A percentile compares a stretch with the other conserved stretches of the same genome.
phyloP scores from a whole-genome alignment of 2,888 invertebrate species.

The Zaprionus lineosus region DNA sequence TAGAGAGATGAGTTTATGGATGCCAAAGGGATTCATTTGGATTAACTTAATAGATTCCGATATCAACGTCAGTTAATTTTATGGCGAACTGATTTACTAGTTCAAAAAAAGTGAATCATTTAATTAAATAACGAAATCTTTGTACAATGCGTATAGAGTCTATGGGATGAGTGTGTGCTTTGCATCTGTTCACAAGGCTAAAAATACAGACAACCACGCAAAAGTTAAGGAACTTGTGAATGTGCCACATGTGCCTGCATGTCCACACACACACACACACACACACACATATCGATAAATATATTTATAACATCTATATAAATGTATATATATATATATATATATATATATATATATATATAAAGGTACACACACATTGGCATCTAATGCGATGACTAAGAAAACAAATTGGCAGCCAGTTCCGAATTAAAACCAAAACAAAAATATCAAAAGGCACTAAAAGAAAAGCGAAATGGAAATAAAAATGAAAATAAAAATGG shows the following conservation, averaged over 20 bases:
- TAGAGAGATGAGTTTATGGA: too few species aligned
- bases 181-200: constrained; percentile 56
- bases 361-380: constrained; percentile 1
- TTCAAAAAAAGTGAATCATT: constrained; percentile 13
- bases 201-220: constrained; percentile 55
- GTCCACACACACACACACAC: constrained; percentile 26
- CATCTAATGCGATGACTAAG: constrained; percentile 54
- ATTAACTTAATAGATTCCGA: too few species aligned
- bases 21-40: too few species aligned
- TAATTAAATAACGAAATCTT: too few species aligned
- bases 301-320: too few species aligned
- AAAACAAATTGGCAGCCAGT: constrained; percentile 58
- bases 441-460: constrained; percentile 39
- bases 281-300: too few species aligned
- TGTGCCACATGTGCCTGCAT: constrained; percentile 52
- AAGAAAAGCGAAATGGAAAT: too few species aligned
- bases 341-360: constrained; percentile 3
- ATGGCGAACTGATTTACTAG: constrained; percentile 17
- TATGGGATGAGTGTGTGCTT: constrained; percentile 23
- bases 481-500: background rate
- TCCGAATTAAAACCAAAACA: constrained; percentile 22
- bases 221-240: constrained; percentile 30
- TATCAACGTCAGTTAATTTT: too few species aligned
- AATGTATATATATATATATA: constrained; percentile 3
- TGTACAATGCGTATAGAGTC: background rate